These are phyloP conservation scores for Philonicus albiceps DNA, from an alignment of 2,888 invertebrate genomes.

Conservation along the genomic window DNA sequence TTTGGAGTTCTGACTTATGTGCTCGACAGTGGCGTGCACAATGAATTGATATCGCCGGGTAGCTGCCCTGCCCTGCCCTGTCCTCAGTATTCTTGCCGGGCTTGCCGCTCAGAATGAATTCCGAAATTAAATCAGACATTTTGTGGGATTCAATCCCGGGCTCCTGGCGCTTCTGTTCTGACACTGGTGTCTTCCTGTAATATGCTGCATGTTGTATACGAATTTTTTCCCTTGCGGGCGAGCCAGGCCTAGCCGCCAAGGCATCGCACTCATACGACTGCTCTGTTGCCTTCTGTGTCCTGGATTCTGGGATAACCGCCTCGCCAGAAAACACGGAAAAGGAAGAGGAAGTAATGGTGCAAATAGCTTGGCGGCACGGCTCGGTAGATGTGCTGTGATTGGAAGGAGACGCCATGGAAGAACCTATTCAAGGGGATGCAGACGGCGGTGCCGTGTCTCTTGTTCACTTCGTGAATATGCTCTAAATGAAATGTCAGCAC, in stretches of 20 bases:
- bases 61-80: not conserved
- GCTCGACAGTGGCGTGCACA: not conserved
- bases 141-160: constrained; percentile 7
- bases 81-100: not conserved
- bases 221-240: not conserved
- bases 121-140: constrained; percentile 36
- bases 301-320: not conserved
- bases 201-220: not conserved
- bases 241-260: not conserved
- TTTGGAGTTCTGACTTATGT: not conserved
- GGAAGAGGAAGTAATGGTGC: constrained; percentile 30
- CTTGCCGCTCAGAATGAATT: not conserved
- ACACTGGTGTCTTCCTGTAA: constrained; percentile 1
- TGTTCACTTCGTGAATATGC: constrained; percentile 19
- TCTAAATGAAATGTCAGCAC: constrained; percentile 44
- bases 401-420: constrained; percentile 7
- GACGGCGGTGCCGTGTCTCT: not conserved
- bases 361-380: constrained; percentile 19
- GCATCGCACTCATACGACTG: not conserved
- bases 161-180: constrained; percentile 12
- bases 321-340: not conserved
- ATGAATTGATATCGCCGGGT: not conserved
- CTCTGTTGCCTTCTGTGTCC: not conserved
- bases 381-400: constrained; percentile 13
- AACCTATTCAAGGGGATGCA: not conserved